phyloP scores from a whole-genome alignment of 2,888 invertebrate genomes.

The Ditula angustiorana region DNA sequence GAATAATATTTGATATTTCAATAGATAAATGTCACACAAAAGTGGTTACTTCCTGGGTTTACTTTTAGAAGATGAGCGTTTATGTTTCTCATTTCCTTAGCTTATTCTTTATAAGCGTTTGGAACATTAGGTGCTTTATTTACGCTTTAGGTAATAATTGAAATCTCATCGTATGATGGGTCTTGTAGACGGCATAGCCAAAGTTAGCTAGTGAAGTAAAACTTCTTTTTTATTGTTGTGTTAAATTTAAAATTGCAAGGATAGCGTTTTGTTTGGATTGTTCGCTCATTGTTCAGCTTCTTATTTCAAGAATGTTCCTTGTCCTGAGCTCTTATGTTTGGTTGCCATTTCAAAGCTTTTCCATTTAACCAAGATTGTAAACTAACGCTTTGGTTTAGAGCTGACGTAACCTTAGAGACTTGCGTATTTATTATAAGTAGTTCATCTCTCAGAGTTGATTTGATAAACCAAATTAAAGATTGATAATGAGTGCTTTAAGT shows the following conservation, averaged over 20 bases:
- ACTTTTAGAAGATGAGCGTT: conserved; percentile 58
- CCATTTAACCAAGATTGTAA: conserved; percentile 60
- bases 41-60: conserved; percentile 71
- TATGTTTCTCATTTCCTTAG: conserved; percentile 60
- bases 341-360: conserved; percentile 65
- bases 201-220: conserved; percentile 80
- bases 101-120: conserved; percentile 59
- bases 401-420: conserved; percentile 77
- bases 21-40: conserved; percentile 82
- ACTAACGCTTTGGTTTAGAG: conserved; percentile 71
- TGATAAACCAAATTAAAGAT: conserved; percentile 76
- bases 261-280: conserved; percentile 17
- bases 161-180: conserved; percentile 63
- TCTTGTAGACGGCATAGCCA: conserved; percentile 81
- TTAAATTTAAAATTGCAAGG: conserved; percentile 33
- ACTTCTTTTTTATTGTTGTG: conserved; percentile 64
- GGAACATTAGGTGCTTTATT: conserved; percentile 77
- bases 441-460: conserved; percentile 66
- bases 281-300: conserved; percentile 42
- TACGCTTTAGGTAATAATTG: conserved; percentile 71
- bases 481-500: conserved; percentile 80
- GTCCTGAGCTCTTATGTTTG: conserved; percentile 51
- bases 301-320: conserved; percentile 35
- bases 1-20: conserved; percentile 86
- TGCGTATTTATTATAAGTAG: conserved; percentile 70